Evolutionary conservation across 2,888 invertebrate genomes (phyloP).

Genomic region (Amphipoea oculea): DNA sequence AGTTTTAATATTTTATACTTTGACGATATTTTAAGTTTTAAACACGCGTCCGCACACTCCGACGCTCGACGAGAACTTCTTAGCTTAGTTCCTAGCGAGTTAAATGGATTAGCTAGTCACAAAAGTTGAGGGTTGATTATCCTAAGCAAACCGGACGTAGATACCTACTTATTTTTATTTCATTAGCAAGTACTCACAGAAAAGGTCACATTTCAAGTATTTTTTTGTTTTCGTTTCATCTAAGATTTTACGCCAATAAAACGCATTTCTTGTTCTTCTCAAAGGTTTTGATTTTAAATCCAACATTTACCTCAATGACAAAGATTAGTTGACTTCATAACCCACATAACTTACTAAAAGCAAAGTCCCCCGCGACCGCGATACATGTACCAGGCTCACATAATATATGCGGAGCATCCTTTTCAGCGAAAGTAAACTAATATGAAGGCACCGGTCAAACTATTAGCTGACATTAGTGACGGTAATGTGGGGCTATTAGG

Average conservation of each 20-base stretch:
- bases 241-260: not conserved
- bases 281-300: not conserved
- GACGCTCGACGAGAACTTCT: too few relatives aligned
- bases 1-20: too few relatives aligned
- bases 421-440: conserved; percentile 61
- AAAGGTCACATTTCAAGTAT: not conserved
- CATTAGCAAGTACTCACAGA: not conserved
- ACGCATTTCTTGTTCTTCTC: not conserved
- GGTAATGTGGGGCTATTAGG: conserved; percentile 51
- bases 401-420: conserved; percentile 30
- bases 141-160: too few relatives aligned
- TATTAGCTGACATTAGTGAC: conserved; percentile 59
- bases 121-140: too few relatives aligned
- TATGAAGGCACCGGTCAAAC: conserved; percentile 57
- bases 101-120: too few relatives aligned
- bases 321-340: not conserved
- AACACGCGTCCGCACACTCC: too few relatives aligned
- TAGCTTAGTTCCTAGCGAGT: too few relatives aligned
- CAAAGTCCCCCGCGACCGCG: not conserved
- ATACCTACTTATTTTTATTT: not conserved
- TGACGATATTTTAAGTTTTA: too few relatives aligned
- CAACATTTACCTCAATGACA: not conserved
- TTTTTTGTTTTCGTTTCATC: not conserved
- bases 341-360: not conserved
- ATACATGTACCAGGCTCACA: conserved; percentile 16